Base-by-base conservation (phyloP, 1,140 invertebrate species). In the Philopotamus ludificatus region DNA sequence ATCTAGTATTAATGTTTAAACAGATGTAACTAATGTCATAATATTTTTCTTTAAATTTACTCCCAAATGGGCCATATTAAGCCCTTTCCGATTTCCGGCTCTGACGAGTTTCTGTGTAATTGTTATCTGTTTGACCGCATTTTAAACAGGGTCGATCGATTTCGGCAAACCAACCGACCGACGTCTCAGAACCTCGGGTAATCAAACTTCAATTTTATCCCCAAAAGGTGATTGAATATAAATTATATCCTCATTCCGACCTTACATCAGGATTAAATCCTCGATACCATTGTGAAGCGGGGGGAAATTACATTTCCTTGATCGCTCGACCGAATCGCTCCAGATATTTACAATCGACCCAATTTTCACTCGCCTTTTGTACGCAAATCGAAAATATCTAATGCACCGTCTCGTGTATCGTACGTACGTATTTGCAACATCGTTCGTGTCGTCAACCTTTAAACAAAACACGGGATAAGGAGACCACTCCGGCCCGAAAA, bases 191-290 rank as follows among this genome's bases (percentile, higher is more conserved):
- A 4, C 15, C 20, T 18, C 47, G 28, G 28, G 44, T 47, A 47
- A 58, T 58, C 55, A 58, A 58, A 58, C 18, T 58, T 58, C 39
- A 44, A 57, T 58, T 54, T 54, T n/a, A n/a, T n/a, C n/a, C 9
- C 12, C 4, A 16, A 54, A 22, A 3, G 39, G 55, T 23, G 55
- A 58, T 58, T 15, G 55, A 44, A 44, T 22, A 26, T 45, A 23
- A 58, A 28, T 58, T 58, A 58, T 20, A 16, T 15, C 26, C 26
- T 4, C 28, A 21, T 57, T 41, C 26, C 53, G 34, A 16, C 34
- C 18, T 7, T 20, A 47, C 44, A 47, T 47, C 7, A 8, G 44
- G 10, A 47, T 47, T 15, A 47, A 47, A 15, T 20, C 10, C 18
- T 16, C 8, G 18, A 47, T 20, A 16, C 28, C 12, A 7, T 4